Percentiles rank a stretch among this genome's conserved stretches.
Evolutionary conservation across 2,797 vertebrate species (phyloP).

Genomic region (Gymnocypris eckloni): DNA sequence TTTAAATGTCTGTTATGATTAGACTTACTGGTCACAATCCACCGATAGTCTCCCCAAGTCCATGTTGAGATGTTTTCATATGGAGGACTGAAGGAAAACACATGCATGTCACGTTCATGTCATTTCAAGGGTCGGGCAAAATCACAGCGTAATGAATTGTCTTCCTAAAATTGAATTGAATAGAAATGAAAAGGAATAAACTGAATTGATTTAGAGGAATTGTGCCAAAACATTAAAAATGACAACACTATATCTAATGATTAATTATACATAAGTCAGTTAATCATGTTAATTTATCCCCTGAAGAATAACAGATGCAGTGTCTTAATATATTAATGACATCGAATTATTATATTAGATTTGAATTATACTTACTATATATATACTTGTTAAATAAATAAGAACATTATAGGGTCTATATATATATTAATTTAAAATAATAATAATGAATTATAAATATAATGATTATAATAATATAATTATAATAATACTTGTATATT

Average conservation of each 20-base stretch:
- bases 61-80: constrained; percentile 76
- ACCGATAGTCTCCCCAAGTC: constrained; percentile 77
- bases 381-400: too few species aligned
- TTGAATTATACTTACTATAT: too few species aligned
- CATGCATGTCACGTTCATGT: background rate
- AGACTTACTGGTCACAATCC: constrained; percentile 77
- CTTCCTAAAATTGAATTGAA: background rate
- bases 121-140: background rate
- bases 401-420: too few species aligned
- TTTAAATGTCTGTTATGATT: background rate
- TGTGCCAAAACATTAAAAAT: background rate
- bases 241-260: background rate
- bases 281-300: too few species aligned
- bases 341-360: too few species aligned
- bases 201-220: background rate
- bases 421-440: too few species aligned
- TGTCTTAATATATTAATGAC: too few species aligned
- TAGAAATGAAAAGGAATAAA: background rate
- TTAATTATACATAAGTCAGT: too few species aligned
- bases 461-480: too few species aligned
- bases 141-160: background rate
- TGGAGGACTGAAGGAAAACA: constrained; percentile 69
- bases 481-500: too few species aligned
- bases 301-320: too few species aligned
- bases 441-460: too few species aligned